Conservation (phyloP, 2,113 vertebrate species). For the Jaculus jaculus region DNA sequence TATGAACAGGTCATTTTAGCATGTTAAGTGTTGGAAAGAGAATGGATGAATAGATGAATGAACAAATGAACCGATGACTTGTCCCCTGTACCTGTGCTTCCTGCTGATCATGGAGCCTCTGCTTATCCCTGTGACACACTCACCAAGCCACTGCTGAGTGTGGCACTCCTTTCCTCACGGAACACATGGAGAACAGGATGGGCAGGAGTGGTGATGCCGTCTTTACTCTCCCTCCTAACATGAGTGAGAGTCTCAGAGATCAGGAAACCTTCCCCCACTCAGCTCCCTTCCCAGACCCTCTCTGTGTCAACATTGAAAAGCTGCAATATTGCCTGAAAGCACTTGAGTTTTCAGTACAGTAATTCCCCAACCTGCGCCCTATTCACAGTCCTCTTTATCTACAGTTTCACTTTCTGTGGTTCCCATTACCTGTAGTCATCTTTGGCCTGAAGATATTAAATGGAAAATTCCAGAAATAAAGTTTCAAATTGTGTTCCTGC, state of each 20-base stretch:
- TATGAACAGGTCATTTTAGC: neutral
- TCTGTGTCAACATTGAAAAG: neutral
- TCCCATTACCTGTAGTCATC: neutral
- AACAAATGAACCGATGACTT: neutral
- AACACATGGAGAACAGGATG: neutral
- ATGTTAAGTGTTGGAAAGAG: neutral
- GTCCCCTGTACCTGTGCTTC: neutral
- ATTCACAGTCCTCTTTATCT: neutral
- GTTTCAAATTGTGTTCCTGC: neutral
- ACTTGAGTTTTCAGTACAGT: neutral
- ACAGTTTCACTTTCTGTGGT: neutral
- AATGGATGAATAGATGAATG: neutral
- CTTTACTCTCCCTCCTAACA: neutral
- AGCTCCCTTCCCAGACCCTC: neutral
- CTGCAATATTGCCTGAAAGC: neutral
- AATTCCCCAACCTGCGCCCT: neutral
- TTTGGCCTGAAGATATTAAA: neutral
- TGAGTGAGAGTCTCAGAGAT: neutral
- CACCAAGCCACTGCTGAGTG: accelerated
- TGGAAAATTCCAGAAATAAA: neutral
- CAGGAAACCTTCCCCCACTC: neutral
- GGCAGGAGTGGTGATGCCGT: neutral
- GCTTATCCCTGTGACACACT: neutral
- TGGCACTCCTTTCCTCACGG: neutral
- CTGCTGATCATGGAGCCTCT: neutral